These are phyloP conservation scores for Trimorus sp. DNA, from an alignment of 2,888 invertebrate genomes.

Conservation along the genomic window DNA sequence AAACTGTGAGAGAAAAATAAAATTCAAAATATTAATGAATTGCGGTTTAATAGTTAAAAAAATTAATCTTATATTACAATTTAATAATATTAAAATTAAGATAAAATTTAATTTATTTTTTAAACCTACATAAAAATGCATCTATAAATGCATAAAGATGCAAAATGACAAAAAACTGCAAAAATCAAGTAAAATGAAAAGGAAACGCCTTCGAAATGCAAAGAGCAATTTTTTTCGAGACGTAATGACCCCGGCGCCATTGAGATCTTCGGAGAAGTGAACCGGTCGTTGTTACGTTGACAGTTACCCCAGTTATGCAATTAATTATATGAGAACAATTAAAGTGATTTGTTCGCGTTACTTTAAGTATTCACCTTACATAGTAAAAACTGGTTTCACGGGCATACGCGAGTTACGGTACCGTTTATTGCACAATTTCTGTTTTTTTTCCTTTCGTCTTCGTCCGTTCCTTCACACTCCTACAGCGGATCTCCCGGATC, in stretches of 20 bases:
- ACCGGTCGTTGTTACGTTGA: slow-evolving; percentile 41
- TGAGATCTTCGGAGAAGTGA: slow-evolving; percentile 44
- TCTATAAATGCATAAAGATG: too few relatives aligned
- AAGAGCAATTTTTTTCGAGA: slow-evolving; percentile 12
- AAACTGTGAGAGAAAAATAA: too few relatives aligned
- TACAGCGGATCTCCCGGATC: slow-evolving; percentile 14
- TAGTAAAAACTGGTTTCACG: slow-evolving; percentile 57
- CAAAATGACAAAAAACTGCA: too few relatives aligned
- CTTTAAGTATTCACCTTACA: slow-evolving; percentile 50
- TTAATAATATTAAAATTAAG: too few relatives aligned
- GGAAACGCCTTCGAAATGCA: slow-evolving; percentile 11
- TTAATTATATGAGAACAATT: slow-evolving; percentile 61
- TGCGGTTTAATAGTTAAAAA: too few relatives aligned
- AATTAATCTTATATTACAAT: too few relatives aligned
- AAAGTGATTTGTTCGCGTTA: slow-evolving; percentile 49
- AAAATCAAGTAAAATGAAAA: too few relatives aligned
- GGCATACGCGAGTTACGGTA: slow-evolving; percentile 38
- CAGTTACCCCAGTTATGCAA: slow-evolving; percentile 56
- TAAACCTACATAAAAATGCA: too few relatives aligned
- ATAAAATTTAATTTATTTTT: too few relatives aligned
- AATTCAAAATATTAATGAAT: too few relatives aligned
- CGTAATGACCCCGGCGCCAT: slow-evolving; percentile 33
- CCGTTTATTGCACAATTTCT: slow-evolving; percentile 37
- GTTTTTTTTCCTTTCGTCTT: slow-evolving; percentile 5
- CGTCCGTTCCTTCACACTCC: slow-evolving; percentile 38